Evolutionary conservation across 2,797 vertebrate genomes (phyloP).

Genomic region (Corythornis leucogaster): DNA sequence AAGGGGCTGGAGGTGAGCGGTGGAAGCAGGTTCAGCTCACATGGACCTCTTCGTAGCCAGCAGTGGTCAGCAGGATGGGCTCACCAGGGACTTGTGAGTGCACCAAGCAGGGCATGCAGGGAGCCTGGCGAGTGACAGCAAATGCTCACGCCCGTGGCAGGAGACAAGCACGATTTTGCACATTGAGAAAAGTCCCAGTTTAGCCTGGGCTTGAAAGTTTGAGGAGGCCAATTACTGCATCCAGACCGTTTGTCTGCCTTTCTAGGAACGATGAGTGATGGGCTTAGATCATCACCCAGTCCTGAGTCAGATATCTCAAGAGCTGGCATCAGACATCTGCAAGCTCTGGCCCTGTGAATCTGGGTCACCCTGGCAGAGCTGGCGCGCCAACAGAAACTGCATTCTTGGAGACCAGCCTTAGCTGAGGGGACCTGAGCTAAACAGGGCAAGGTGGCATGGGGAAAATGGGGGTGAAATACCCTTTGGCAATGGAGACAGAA

Average conservation of each 20-base stretch:
- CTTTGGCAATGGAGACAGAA: background rate
- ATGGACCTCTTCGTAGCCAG: background rate
- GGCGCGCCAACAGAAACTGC: fast-evolving
- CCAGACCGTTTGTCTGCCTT: background rate
- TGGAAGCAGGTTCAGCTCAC: background rate
- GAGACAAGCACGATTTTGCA: fast-evolving
- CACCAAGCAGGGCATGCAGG: background rate
- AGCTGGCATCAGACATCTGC: background rate
- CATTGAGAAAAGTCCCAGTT: background rate
- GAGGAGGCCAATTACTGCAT: background rate
- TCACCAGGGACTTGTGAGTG: background rate
- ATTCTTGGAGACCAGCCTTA: background rate
- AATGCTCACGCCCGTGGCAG: fast-evolving
- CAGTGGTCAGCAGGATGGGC: background rate
- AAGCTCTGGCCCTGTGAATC: background rate
- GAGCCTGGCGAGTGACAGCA: background rate
- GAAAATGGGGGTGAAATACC: background rate
- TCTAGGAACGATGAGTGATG: conserved; percentile 28
- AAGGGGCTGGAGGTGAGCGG: background rate
- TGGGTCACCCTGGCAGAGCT: background rate
- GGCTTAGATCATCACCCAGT: background rate
- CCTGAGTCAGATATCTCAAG: background rate
- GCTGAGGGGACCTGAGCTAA: background rate
- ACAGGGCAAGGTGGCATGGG: fast-evolving
- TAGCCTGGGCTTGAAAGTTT: background rate